Conservation (phyloP, 1,140 invertebrate species). For the Lasaia peninsularis region DNA sequence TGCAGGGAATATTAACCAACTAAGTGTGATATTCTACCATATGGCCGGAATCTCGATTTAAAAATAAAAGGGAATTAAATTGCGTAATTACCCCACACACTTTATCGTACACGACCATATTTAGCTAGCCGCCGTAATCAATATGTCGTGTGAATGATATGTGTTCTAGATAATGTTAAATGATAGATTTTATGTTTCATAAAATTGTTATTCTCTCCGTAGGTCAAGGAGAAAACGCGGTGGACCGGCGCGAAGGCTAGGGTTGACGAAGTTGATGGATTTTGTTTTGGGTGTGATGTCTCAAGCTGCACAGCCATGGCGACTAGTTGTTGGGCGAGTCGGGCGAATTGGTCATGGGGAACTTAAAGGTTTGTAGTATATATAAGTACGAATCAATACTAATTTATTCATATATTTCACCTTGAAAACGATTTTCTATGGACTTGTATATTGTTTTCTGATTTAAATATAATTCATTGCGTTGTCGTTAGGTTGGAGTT, state of each 20-base stretch:
- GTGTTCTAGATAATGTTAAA: no score
- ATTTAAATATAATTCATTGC: background rate
- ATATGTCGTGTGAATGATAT: no score
- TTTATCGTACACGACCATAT: no score
- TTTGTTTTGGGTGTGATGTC: slow-evolving; percentile 97
- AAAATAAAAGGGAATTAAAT: no score
- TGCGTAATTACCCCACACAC: no score
- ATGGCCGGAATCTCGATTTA: no score
- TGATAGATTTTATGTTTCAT: slow-evolving; percentile 6
- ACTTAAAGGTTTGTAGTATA: slow-evolving; percentile 84
- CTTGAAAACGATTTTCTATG: no score
- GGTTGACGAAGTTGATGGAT: slow-evolving; percentile 97
- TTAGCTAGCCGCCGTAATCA: no score
- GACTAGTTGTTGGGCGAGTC: slow-evolving; percentile 96
- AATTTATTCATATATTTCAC: background rate
- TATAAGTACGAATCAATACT: no score
- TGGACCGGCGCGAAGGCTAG: slow-evolving; percentile 91
- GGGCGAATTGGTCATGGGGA: slow-evolving; percentile 98
- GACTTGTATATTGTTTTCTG: no score
- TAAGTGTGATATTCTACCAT: no score
- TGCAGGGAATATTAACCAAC: no score
- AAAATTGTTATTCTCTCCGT: slow-evolving; percentile 4
- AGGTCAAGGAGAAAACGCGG: slow-evolving; percentile 85
- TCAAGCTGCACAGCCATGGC: slow-evolving; percentile 93
- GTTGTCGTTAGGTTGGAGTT: slow-evolving; percentile 87